A percentile compares a stretch with the other conserved stretches of the same genome.
Evolutionary conservation across 2,888 invertebrate species (phyloP).

Genomic region (Branchellion lobata): DNA sequence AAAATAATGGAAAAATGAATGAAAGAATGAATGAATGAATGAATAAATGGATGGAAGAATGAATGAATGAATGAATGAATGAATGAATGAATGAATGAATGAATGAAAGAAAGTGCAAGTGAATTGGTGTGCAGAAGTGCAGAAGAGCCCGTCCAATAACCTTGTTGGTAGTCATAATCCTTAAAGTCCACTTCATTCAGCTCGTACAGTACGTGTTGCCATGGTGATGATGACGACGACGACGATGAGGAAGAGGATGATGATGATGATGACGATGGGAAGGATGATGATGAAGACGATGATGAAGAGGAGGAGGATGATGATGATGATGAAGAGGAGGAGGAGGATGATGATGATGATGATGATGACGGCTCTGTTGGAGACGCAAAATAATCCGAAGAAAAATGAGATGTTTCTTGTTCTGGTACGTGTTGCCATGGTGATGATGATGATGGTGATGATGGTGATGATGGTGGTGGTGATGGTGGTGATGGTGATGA

Average conservation of each 20-base stretch:
- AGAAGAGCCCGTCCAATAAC: not conserved
- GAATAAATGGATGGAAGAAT: not conserved
- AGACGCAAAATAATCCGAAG: constrained; percentile 27
- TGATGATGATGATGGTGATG: constrained; percentile 15
- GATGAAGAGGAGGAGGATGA: constrained; percentile 38
- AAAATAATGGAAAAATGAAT: not conserved
- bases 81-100: constrained; percentile 12
- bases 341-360: constrained; percentile 39
- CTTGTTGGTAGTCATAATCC: too few species aligned
- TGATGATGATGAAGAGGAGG: constrained; percentile 40
- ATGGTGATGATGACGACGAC: too few species aligned
- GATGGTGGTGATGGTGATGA: not conserved
- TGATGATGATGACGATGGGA: constrained; percentile 27
- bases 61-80: not conserved
- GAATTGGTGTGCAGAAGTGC: not conserved
- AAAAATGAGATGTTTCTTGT: not conserved
- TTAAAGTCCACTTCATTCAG: too few species aligned
- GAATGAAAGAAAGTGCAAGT: not conserved
- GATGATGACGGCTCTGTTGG: constrained; percentile 30
- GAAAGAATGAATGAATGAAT: not conserved
- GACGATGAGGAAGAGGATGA: constrained; percentile 5
- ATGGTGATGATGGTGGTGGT: constrained; percentile 16
- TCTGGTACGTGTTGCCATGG: not conserved
- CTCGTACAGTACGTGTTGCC: too few species aligned
- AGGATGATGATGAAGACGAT: constrained; percentile 33